A percentile compares a stretch with the other conserved stretches of the same genome.
Conservation (phyloP, 2,888 invertebrate species). For the Podabrus alpinus region DNA sequence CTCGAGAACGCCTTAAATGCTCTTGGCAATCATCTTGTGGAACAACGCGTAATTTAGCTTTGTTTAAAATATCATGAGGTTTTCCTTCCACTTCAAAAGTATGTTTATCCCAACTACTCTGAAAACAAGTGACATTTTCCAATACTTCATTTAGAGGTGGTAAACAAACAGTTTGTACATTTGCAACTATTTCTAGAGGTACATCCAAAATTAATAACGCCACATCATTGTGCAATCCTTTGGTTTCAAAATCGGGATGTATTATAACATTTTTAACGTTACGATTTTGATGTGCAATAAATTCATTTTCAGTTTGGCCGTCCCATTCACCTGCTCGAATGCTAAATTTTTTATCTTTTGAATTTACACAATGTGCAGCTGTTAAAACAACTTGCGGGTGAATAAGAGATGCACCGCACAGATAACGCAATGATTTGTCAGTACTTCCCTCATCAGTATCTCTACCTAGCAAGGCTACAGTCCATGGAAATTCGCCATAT, state of each 20-base stretch:
- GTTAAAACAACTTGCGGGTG: conserved; percentile 76
- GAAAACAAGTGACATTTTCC: conserved; percentile 63
- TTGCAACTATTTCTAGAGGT: conserved; percentile 66
- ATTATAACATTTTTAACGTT: conserved; percentile 60
- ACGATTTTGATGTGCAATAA: conserved; percentile 71
- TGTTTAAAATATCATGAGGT: conserved; percentile 64
- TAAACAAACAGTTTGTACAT: conserved; percentile 72
- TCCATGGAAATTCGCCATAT: conserved; percentile 84
- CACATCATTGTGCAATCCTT: conserved; percentile 73
- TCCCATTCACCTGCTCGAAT: conserved; percentile 83
- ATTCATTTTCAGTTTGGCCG: conserved; percentile 71
- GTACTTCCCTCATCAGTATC: conserved; percentile 57
- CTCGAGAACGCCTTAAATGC: conserved; percentile 65
- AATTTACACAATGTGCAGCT: conserved; percentile 75
- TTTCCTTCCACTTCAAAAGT: conserved; percentile 62
- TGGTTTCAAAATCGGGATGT: conserved; percentile 68
- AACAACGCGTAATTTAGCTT: conserved; percentile 73
- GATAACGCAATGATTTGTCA: conserved; percentile 64
- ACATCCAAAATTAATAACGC: conserved; percentile 69
- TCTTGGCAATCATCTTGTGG: conserved; percentile 48
- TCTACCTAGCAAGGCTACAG: conserved; percentile 70
- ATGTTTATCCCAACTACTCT: conserved; percentile 78
- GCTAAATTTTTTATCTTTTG: conserved; percentile 47
- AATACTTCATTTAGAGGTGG: conserved; percentile 58
- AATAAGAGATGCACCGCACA: conserved; percentile 81